Base-by-base conservation (phyloP, 2,797 vertebrate species). In the Heliangelus exortis region DNA sequence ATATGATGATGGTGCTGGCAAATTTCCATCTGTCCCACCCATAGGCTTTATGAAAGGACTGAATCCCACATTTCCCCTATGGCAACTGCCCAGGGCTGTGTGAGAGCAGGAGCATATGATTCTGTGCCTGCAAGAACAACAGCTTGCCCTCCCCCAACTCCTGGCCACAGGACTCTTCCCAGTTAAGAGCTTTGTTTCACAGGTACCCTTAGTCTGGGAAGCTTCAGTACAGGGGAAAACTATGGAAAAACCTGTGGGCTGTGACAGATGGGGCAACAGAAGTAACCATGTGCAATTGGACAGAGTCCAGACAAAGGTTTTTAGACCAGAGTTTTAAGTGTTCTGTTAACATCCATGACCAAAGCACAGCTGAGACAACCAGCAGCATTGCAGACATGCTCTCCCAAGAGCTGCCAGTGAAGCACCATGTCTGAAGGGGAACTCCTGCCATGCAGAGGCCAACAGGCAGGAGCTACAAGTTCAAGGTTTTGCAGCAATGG, bases 1-100 rank as follows among this genome's bases (percentile, higher is more conserved):
- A 29, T 22, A 20, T 0, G 0, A 53, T 33, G 34, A 68, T 0
- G 1, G 10, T 3, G 25, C 19, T 18, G n/a, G 63, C 92, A 73
- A 15, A 67, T 73, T 47, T 31, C 43, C 61, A 57, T 21, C 26
- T 47, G 50, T n/a, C 54, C 48, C 31, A 14, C 19, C 21, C 48
- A n/a, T 8, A 57, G 62, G 47, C 71, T 88, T 68, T 57, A 47
- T 58, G 34, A 0, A 6, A 77, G 45, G 68, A 74, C 23, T 73
- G 59, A 6, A 7, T 55, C 18, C 23, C 51, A 57, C 15, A 12
- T 23, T 86, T 90, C 61, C n/a, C 29, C 69, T 77, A 31, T 2
- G 10, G 83, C 29, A 31, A 29, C 28, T 66, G 72, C 55, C 39
- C 48, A 74, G 74, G 33, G 39, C 71, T 55, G 62, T 47, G 25